Evolutionary conservation across 1,140 invertebrate species (phyloP).

Genomic region (Diorhabda elongata): DNA sequence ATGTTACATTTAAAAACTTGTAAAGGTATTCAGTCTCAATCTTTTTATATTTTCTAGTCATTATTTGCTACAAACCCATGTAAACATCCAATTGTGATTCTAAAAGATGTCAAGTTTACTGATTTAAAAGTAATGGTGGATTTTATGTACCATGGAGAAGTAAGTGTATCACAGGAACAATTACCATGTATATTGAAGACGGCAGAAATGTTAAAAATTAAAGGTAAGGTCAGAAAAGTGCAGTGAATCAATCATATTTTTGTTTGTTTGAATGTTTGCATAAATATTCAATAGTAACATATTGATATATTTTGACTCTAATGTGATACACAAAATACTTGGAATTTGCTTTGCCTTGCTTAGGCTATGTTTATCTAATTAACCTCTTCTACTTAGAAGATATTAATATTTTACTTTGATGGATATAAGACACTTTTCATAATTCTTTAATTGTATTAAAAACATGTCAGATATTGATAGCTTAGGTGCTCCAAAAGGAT

Average conservation of each 20-base stretch:
- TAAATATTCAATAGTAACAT: no score
- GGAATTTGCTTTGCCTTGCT: background rate
- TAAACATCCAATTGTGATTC: conserved; percentile 84
- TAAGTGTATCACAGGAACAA: conserved; percentile 84
- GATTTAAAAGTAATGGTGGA: conserved; percentile 86
- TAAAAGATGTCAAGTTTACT: conserved; percentile 81
- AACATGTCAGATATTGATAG: no score
- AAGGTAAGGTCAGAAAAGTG: conserved; percentile 48
- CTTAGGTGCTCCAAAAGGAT: no score
- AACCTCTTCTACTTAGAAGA: no score
- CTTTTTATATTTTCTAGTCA: conserved; percentile 51
- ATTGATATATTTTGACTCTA: no score
- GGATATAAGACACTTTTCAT: no score
- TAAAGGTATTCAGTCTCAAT: no score
- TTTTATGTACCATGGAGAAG: conserved; percentile 90
- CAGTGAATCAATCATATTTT: background rate
- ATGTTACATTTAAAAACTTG: no score
- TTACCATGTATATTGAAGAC: conserved; percentile 81
- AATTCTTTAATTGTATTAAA: no score
- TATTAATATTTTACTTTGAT: no score
- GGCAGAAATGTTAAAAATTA: conserved; percentile 81
- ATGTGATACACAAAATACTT: no score
- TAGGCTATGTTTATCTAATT: no score
- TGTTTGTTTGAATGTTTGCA: background rate
- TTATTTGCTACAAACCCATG: conserved; percentile 81